Evolutionary conservation across 2,797 vertebrate species (phyloP), one percentile per base, ranked within the genome.

Genomic region (Echeneis naucrates): DNA sequence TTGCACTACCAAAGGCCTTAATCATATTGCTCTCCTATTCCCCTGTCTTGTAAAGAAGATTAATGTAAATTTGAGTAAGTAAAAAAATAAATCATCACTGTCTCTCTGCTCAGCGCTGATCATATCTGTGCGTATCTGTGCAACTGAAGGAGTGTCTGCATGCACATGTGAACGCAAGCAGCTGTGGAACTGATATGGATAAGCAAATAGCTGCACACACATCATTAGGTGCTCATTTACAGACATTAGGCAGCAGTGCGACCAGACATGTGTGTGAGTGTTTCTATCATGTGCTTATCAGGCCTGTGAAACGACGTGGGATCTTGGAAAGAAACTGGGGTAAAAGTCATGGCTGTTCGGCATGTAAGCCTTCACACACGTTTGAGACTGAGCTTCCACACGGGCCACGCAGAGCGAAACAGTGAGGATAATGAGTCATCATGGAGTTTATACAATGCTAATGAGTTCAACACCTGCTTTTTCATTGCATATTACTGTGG

Each of bases 181-280:
- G 80, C 86, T 93, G 90, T 37, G 23, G 52, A 40, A 4, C 53
- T 65, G 87, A 89, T 86, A 82, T 12, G 68, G 87, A 88, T 80
- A 85, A 86, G 83, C 72, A 87, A 82, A 88, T 89, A 79, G 82
- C 86, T 88, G 72, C 75, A 91, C 88, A 83, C 87, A 92, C 87
- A 89, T 91, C 80, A 79, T 92, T 87, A 89, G 87, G 26, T 65
- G 89, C 85, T 86, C 78, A 81, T 91, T 90, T 85, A 81, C 73
- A 85, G 80, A 81, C 70, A 90, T 88, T 87, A 87, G 62, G 44
- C 44, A 45, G 63, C 38, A 75, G 27, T 26, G 44, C 65, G 52
- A 42, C 12, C 45, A 32, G 33, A 30, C 6, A 12, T 56, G 32
- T 60, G 71, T 77, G 48, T 59, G 38, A 35, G 56, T 7, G 55